Evolutionary conservation across 2,888 invertebrate species (phyloP), one percentile per base, ranked within the genome.

Genomic region (Brenthis daphne): DNA sequence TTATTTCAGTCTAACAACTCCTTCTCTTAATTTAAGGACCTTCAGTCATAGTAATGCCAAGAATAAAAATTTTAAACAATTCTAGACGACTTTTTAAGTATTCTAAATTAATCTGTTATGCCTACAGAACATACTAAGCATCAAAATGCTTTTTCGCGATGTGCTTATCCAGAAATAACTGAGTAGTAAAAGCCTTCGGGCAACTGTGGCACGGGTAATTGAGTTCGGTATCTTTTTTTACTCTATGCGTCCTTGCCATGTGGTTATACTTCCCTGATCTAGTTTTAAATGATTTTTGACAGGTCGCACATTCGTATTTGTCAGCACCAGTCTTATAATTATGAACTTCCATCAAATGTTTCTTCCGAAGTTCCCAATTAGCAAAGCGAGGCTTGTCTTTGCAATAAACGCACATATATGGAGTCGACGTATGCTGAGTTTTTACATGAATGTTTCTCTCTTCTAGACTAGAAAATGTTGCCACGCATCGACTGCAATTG

Each of bases 81-180:
- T 29, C 0, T 51, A 33, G 6, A 47, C 33, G 20, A 33, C 24
- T 58, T 57, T 57, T 37, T 51, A 51, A 64, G 50, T 33, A 55
- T 55, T 37, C 24, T 55, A 29, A 51, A 51, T 29, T 51, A 6
- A 16, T 33, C n/a, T 3, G 37, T 66, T 47, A 53, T 53, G 29
- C 5, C 4, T 29, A 53, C 16, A 64, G 50, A 11, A 48, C 16
- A 24, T 24, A 58, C 70, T 57, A 72, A 56, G 67, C 80, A 76
- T 90, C 92, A 58, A 89, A 90, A 80, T 94, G 94, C 76, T 93
- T 94, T 78, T 90, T 92, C 29, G 92, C 89, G 74, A 93, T 83
- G 77, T 94, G 94, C 73, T 92, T 93, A 73, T 94, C 94, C 77
- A 94, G 79, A 77, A 93, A 93, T 70, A 93, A 79, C 77, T 94